Percentiles rank a stretch among this genome's conserved stretches.
Conservation (phyloP, 1,140 invertebrate genomes). For the Acromyrmex echinatior region DNA sequence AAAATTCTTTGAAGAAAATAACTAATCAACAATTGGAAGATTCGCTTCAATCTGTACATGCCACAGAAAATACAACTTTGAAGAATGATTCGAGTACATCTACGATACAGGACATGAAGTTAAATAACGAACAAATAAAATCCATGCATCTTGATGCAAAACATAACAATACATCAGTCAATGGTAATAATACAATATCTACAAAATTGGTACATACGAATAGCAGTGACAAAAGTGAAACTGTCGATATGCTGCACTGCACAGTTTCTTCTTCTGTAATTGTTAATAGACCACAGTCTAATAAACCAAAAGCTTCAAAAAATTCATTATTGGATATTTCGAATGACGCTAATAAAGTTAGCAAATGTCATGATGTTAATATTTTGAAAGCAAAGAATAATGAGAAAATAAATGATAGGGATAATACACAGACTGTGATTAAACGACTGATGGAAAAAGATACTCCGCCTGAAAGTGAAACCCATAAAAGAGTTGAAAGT, state of each 20-base stretch:
- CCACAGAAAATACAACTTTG: constrained; percentile 24
- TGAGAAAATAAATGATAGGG: constrained; percentile 60
- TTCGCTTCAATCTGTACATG: neutral
- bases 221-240: constrained; percentile 50
- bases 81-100: constrained; percentile 34
- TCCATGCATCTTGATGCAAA: constrained; percentile 8
- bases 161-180: constrained; percentile 1
- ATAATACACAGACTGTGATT: constrained; percentile 73
- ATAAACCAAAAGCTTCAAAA: constrained; percentile 45
- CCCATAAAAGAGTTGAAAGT: constrained; percentile 67
- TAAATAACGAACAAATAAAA: constrained; percentile 36
- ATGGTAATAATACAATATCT: constrained; percentile 11
- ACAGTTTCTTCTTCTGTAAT: constrained; percentile 40
- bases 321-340: constrained; percentile 70
- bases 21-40: constrained; percentile 56
- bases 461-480: constrained; percentile 59
- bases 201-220: constrained; percentile 10
- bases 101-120: neutral
- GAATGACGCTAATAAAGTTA: constrained; percentile 58
- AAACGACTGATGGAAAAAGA: constrained; percentile 71
- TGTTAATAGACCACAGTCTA: constrained; percentile 36
- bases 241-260: neutral
- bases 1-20: constrained; percentile 20
- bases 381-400: constrained; percentile 26
- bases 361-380: constrained; percentile 58